phyloP scores from a whole-genome alignment of 2,113 vertebrate species.

The Ceyx melanurus region DNA sequence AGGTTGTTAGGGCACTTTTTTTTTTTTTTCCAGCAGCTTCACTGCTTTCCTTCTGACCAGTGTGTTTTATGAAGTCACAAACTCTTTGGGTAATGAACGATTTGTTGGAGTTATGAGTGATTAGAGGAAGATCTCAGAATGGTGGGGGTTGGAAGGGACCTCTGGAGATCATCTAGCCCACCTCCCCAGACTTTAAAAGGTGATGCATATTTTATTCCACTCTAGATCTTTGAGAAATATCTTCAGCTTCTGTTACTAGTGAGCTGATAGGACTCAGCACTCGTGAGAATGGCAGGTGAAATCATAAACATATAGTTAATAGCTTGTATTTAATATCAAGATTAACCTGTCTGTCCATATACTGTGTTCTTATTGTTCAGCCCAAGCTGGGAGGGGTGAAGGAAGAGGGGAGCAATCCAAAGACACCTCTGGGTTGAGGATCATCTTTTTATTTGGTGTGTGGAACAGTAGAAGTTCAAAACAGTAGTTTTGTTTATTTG shows the following conservation, averaged over 20 bases:
- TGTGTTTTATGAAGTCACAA: not conserved
- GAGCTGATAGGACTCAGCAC: not conserved
- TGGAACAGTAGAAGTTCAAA: too few relatives aligned
- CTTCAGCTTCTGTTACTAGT: not conserved
- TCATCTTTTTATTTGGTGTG: too few relatives aligned
- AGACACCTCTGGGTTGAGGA: too few relatives aligned
- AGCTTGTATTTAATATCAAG: not conserved
- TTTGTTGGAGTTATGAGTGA: not conserved
- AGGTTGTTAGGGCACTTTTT: not conserved
- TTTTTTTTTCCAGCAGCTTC: not conserved
- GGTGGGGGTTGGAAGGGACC: too few relatives aligned
- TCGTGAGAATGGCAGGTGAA: not conserved
- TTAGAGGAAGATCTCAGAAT: not conserved
- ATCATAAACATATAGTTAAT: not conserved
- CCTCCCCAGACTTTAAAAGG: not conserved
- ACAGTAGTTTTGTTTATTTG: not conserved
- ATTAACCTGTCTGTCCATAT: too few relatives aligned
- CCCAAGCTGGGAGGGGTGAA: too few relatives aligned
- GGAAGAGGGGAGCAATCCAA: too few relatives aligned
- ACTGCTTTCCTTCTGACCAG: not conserved
- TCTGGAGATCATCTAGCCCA: too few relatives aligned
- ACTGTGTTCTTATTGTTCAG: too few relatives aligned
- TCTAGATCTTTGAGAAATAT: not conserved
- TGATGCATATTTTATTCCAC: not conserved
- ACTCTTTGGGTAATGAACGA: not conserved